Evolutionary conservation across 2,797 vertebrate genomes (phyloP).

Genomic region (Steatocranus sp.): DNA sequence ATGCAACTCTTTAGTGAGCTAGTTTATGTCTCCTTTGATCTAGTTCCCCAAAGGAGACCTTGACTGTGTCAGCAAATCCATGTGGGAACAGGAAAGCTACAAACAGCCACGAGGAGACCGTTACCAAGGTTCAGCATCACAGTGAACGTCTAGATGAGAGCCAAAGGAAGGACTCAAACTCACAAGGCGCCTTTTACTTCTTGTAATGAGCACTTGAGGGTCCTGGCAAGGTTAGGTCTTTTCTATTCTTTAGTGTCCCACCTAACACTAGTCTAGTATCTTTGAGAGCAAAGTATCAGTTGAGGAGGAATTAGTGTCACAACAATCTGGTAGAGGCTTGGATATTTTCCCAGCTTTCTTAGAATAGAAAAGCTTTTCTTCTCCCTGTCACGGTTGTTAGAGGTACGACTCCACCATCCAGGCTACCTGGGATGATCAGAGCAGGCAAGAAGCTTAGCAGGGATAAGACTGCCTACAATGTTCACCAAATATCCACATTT

Average conservation of each 20-base stretch:
- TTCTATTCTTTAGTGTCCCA: constrained; percentile 17
- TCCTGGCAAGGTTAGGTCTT: constrained; percentile 14
- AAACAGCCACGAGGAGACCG: constrained; percentile 12
- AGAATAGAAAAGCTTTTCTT: constrained; percentile 33
- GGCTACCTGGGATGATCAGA: constrained; percentile 54
- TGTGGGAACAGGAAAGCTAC: constrained; percentile 29
- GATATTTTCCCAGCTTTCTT: constrained; percentile 26
- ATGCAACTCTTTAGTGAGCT: constrained; percentile 24
- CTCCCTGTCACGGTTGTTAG: constrained; percentile 6
- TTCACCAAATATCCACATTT: constrained; percentile 25
- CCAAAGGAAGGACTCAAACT: constrained; percentile 17
- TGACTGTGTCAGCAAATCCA: constrained; percentile 56
- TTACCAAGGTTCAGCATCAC: constrained; percentile 7
- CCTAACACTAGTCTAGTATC: constrained; percentile 5
- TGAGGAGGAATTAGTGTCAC: constrained; percentile 44
- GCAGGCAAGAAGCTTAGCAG: not conserved
- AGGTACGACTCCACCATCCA: not conserved
- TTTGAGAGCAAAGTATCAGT: constrained; percentile 2
- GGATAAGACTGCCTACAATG: constrained; percentile 1
- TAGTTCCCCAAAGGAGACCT: constrained; percentile 38
- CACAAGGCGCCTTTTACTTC: constrained; percentile 7
- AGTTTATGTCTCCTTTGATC: constrained; percentile 53
- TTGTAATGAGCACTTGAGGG: constrained; percentile 21
- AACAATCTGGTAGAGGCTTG: constrained; percentile 33
- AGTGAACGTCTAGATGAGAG: constrained; percentile 1